Base-by-base conservation (phyloP, 2,888 invertebrate genomes). In the Spatulosminthurus flaviceps region DNA sequence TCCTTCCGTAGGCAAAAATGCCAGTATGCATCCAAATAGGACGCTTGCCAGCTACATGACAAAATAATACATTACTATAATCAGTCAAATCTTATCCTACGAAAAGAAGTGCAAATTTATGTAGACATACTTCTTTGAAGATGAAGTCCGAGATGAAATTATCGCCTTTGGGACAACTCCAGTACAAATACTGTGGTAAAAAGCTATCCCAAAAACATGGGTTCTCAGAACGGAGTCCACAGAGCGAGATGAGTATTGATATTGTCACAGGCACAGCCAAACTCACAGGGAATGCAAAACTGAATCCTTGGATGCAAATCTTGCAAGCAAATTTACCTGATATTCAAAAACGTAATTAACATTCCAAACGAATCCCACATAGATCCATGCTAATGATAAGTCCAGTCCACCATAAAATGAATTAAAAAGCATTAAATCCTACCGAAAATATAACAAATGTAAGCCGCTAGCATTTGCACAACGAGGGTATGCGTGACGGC, bases 281-380 rank as follows among this genome's bases (percentile, higher is more conserved):
- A 88, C 95, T 95, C 7, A 98, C 94, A 0, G 98, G 98, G 86
- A 98, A 95, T 0, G 98, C 97, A 87, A 97, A 98, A 87, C 97
- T 96, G 90, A 97, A 96, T 26, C 96, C 94, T 90, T 98, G 98
- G 84, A 98, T 97, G 86, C 96, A 92, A 86, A 97, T 96, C 89
- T 97, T 97, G 89, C 97, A 97, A 1, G 96, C 96, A 85, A 97
- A 97, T 89, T 97, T 97, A 83, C 95, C 90, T 89, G 88, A 28
- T 51, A 61, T 34, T 71, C 21, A 28, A 22, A 34, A 11, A 64
- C n/a, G 19, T n/a, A 51, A 28, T 73, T 61, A 51, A 19, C 9
- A 34, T 9, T n/a, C n/a, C n/a, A n/a, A n/a, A n/a, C n/a, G n/a
- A n/a, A n/a, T n/a, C n/a, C n/a, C n/a, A n/a, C n/a, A n/a, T n/a